These are phyloP conservation scores for Mythimna pallens DNA, from an alignment of 2,888 invertebrate species.

Conservation along the genomic window DNA sequence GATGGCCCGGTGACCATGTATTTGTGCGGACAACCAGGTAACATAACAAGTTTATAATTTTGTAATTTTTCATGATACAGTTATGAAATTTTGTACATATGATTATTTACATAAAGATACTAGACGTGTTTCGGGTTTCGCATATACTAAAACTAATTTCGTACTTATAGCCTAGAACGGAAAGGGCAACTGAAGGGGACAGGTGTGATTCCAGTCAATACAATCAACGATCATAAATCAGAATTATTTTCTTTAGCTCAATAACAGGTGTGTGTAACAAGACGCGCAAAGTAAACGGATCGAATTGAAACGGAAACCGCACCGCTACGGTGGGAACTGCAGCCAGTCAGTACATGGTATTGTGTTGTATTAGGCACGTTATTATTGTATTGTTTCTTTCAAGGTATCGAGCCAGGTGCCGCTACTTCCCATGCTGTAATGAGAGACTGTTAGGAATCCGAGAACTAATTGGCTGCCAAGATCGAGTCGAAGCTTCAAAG, in stretches of 20 bases:
- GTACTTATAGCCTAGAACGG: too few relatives aligned
- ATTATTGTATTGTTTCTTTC: conserved; percentile 40
- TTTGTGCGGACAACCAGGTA: too few relatives aligned
- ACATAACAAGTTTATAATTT: too few relatives aligned
- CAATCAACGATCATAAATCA: neutral
- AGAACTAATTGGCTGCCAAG: neutral
- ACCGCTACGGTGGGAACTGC: conserved; percentile 38
- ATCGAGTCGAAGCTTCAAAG: neutral
- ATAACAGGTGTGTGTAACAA: conserved; percentile 28
- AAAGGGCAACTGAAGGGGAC: too few relatives aligned
- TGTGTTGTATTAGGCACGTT: conserved; percentile 31
- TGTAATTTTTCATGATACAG: too few relatives aligned
- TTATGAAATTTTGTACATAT: too few relatives aligned
- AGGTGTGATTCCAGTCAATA: neutral
- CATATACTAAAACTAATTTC: too few relatives aligned
- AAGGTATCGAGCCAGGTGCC: conserved; percentile 39
- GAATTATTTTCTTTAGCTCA: conserved; percentile 12
- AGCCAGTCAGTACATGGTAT: conserved; percentile 8
- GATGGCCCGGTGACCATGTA: too few relatives aligned
- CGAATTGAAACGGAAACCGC: conserved; percentile 57
- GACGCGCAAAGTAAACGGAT: conserved; percentile 43
- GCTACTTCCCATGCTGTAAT: conserved; percentile 52
- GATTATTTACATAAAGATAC: too few relatives aligned
- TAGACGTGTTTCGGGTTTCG: too few relatives aligned
- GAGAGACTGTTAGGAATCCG: conserved; percentile 18